Evolutionary conservation across 2,113 vertebrate genomes (phyloP), one percentile per base, ranked within the genome.

Genomic region (Engraulis encrasicolus): DNA sequence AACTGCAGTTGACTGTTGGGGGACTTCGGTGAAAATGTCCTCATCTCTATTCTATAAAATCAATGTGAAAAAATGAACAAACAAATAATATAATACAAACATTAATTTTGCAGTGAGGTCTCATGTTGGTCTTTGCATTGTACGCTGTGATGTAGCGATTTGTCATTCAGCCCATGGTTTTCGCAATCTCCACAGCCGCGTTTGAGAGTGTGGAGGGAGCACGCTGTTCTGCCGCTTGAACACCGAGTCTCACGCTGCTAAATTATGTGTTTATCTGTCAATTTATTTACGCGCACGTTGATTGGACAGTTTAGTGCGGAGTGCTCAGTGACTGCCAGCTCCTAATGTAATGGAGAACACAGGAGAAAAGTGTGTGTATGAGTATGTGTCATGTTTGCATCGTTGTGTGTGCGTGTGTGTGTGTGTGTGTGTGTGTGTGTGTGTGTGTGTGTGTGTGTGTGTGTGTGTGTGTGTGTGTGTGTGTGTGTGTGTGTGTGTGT

Each of bases 321-420:
- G 31, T 77, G 61, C 74, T 81, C 77, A 23, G n/a, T 40, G 82
- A 83, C 80, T 61, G 78, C 80, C 78, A 23, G 78, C 83, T 9
- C 79, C 17, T 78, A 71, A 27, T 61, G 78, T 54, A 84, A 82
- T 80, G 61, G n/a, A 20, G 37, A 85, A 87, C 78, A 82, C 71
- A 19, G 11, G 81, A 66, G 58, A 48, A n/a, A n/a, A n/a, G 80
- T n/a, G 80, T 54, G 58, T 66, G 58, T 11, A 66, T 31, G 58
- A 27, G 58, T 14, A 14, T 66, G 58, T 31, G 23, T 66, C 61
- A 1, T 79, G 48, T 78, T n/a, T 66, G 58, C 31, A 27, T 66
- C n/a, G 23, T 7, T 61, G n/a, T 61, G 20, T 61, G 58, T 27
- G 58, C 15, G 49, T 50, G 49, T 50, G 49, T 52, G 50, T 52